Percentiles rank a stretch among this genome's conserved stretches.
These are phyloP conservation scores for Eugnorisma glareosa DNA, from an alignment of 2,888 invertebrate genomes.

Conservation along the genomic window DNA sequence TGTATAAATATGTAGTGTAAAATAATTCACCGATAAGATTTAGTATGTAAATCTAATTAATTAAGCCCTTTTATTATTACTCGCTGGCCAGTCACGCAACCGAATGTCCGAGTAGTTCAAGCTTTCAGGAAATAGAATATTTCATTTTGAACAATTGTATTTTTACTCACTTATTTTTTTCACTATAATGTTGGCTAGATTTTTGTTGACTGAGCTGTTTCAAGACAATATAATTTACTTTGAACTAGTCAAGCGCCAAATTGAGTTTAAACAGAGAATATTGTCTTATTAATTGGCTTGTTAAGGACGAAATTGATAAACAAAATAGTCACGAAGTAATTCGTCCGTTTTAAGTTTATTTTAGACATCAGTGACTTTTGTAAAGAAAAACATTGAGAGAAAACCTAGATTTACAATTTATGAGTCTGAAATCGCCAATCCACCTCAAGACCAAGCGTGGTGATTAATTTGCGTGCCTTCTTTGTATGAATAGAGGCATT, in stretches of 20 bases:
- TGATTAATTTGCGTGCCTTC: neutral
- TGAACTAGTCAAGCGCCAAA: neutral
- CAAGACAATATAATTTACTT: neutral
- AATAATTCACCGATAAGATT: slow-evolving; percentile 58
- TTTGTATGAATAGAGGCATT: neutral
- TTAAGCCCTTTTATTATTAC: slow-evolving; percentile 54
- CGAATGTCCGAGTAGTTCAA: slow-evolving; percentile 16
- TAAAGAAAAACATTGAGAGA: too few relatives aligned
- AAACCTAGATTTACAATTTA: neutral
- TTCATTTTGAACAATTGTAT: slow-evolving; percentile 22
- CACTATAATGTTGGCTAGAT: neutral
- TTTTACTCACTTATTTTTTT: neutral
- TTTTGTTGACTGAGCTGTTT: neutral
- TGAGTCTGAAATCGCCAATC: neutral
- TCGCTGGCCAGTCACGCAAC: slow-evolving; percentile 46
- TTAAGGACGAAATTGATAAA: slow-evolving; percentile 1
- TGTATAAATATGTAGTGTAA: slow-evolving; percentile 32
- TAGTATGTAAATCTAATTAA: slow-evolving; percentile 57
- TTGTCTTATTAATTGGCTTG: slow-evolving; percentile 2
- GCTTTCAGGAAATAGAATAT: slow-evolving; percentile 34
- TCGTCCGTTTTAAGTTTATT: neutral
- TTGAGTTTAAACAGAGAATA: slow-evolving; percentile 9
- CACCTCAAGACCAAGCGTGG: neutral
- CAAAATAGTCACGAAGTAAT: neutral
- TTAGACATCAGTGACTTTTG: neutral